Evolutionary conservation across 2,113 vertebrate species (phyloP).

Genomic region (Zapornia atra): DNA sequence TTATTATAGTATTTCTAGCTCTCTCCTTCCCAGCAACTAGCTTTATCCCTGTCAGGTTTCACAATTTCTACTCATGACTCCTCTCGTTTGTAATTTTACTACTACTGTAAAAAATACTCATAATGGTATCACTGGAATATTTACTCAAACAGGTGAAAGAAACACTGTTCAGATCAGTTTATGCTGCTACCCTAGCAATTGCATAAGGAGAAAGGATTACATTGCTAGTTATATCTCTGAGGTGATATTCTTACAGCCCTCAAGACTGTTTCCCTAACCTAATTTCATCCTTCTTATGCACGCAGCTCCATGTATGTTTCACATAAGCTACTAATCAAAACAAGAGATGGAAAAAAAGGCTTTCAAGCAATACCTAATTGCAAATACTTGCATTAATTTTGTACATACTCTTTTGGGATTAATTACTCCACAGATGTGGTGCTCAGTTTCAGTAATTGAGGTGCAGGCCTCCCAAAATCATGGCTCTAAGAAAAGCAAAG

Average conservation of each 20-base stretch:
- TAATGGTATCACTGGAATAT: neutral
- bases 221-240: neutral
- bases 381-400: neutral
- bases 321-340: neutral
- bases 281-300: neutral
- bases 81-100: neutral
- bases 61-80: neutral
- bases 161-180: fast-evolving
- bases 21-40: neutral
- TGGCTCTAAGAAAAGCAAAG: neutral
- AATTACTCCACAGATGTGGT: neutral
- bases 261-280: neutral
- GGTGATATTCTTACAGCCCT: neutral
- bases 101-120: neutral
- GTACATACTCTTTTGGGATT: neutral
- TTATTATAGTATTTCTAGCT: neutral
- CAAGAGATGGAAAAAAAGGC: neutral
- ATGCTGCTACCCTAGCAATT: neutral
- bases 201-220: neutral
- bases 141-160: neutral
- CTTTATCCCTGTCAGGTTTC: neutral
- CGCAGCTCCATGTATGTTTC: neutral
- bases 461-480: neutral
- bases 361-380: neutral
- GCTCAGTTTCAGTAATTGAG: neutral